Evolutionary conservation across 2,888 invertebrate genomes (phyloP), one percentile per base, ranked within the genome.

Genomic region (Chalcosyrphus nemorum): DNA sequence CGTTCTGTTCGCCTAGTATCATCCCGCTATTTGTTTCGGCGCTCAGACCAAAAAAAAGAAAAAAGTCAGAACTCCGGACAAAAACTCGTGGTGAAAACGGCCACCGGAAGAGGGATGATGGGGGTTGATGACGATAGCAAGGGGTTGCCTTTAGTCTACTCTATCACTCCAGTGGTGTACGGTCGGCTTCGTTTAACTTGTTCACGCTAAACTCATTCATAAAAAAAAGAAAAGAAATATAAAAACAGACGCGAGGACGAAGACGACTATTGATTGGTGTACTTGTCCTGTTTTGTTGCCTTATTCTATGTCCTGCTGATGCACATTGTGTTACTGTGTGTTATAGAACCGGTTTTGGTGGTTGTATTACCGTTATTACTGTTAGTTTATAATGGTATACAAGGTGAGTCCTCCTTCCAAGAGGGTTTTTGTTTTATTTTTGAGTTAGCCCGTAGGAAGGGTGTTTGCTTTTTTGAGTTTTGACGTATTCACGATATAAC

Each of bases 311-410:
- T 65, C 57, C 63, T 45, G 35, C 27, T 65, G 35, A 2, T 2
- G 24, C 24, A 24, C 66, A 52, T 66, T 77, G 72, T 66, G 56
- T 52, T 38, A 29, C 35, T 15, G 3, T 7, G 45, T 7, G 45
- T 38, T 54, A 54, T 35, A 74, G 15, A 71, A 56, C 77, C 45
- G 38, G 61, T 57, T 70, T 84, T 71, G 80, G 74, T 75, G 80
- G 74, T 84, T 70, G 63, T 80, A 84, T 78, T 74, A 84, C 78
- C 84, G 68, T 78, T 84, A 84, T 84, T 74, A 84, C 80, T 80
- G 75, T 80, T 75, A 82, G 82, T 80, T 84, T 75, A 75, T 74
- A 68, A 82, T 63, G 65, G 77, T 66, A 43, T 72, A 77, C 41
- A 66, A 50, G 71, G 65, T 41, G 72, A 24, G 57, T 61, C 50